These are phyloP conservation scores for Dromas ardeola DNA, from an alignment of 2,113 vertebrate genomes.

Conservation along the genomic window DNA sequence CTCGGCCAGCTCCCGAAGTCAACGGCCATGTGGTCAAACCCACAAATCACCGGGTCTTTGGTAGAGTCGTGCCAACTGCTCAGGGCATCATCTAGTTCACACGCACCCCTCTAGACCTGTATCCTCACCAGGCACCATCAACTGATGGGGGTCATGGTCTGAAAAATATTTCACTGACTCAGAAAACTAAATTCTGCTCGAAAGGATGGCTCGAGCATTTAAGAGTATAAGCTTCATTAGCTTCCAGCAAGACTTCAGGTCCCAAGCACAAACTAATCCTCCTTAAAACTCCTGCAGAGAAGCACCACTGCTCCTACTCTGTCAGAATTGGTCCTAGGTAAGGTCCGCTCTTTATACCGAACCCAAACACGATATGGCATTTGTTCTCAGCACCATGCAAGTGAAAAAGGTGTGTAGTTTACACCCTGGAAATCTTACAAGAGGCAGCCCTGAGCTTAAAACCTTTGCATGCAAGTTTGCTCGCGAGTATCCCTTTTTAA, in stretches of 20 bases:
- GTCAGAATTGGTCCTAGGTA: not conserved
- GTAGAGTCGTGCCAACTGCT: not conserved
- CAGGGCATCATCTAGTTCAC: not conserved
- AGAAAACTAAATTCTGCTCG: not conserved
- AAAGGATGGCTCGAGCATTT: not conserved
- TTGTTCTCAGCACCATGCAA: not conserved
- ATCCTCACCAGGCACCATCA: not conserved
- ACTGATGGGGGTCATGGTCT: not conserved
- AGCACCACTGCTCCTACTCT: not conserved
- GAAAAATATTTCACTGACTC: not conserved
- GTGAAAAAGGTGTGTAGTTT: not conserved
- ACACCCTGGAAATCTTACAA: not conserved
- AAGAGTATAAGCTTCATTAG: not conserved
- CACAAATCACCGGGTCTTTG: not conserved
- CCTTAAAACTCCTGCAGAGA: not conserved
- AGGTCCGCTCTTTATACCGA: not conserved
- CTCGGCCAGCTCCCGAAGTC: not conserved
- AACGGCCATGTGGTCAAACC: not conserved
- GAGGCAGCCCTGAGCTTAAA: not conserved
- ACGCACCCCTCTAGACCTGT: not conserved
- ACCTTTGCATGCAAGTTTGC: not conserved
- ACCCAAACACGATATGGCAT: fast-evolving
- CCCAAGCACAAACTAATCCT: not conserved
- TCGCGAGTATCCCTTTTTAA: not conserved
- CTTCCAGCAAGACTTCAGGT: not conserved